Base-by-base conservation (phyloP, 2,888 invertebrate species). In the Abrostola triplasia region DNA sequence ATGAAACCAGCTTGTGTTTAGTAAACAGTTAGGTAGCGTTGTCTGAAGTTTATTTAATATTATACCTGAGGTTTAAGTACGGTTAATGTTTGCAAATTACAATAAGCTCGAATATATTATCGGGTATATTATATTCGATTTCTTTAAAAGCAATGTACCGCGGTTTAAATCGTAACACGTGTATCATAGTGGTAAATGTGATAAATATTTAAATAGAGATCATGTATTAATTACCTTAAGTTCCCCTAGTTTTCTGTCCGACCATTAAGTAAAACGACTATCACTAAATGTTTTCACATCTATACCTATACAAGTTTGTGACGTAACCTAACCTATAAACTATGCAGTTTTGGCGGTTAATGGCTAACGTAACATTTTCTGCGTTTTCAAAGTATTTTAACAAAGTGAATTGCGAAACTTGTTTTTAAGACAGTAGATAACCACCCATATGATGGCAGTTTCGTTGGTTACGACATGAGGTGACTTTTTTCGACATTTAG, bases 401-500 rank as follows among this genome's bases (percentile, higher is more conserved):
- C 75, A 79, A 79, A 76, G 73, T 73, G 73, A 58, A 75, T 88
- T 88, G 85, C 87, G 85, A 88, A 87, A 88, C 79, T 69, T 64
- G 78, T 82, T 83, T 81, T 73, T 77, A 64, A 83, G 82, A 81
- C 73, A 70, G 73, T 71, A 75, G 74, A 77, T 80, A 84, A 69
- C 74, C 79, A 72, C 73, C 76, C 84, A 85, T 83, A 80, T 76
- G 80, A 78, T 82, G 80, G 81, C 75, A 86, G 86, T 87, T 86
- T 84, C 83, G 77, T 82, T 80, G 63, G 79, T 92, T 90, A 84
- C 91, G 89, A 88, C 90, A 91, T 79, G 73, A 80, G 79, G 81
- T 80, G 79, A 85, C 44, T 85, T 90, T 88, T 86, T 80, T 83
- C 83, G 85, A 88, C 88, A 86, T 92, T 92, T 89, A 88, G 90